A percentile compares a stretch with the other conserved stretches of the same genome.
phyloP scores from a whole-genome alignment of 2,888 invertebrate species.

The Andrena haemorrhoa region DNA sequence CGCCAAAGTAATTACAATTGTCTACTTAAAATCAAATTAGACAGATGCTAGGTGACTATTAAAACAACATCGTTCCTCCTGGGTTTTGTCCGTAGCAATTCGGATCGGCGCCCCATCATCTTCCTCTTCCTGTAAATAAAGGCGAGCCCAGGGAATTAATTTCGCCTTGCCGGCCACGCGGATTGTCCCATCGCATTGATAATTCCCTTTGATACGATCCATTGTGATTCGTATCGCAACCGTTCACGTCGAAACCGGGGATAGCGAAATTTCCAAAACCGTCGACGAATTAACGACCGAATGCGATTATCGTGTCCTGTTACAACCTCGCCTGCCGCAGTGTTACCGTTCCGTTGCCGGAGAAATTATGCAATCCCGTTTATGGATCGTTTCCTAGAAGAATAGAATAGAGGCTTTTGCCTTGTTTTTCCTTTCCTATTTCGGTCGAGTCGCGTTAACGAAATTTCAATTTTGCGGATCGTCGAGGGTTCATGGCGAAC shows the following conservation, averaged over 20 bases:
- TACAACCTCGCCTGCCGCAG: conserved; percentile 18
- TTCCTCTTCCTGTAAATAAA: conserved; percentile 37
- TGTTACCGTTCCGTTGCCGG: neutral
- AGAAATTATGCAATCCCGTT: neutral
- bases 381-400: neutral
- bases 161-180: conserved; percentile 25
- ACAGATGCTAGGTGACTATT: neutral
- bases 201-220: conserved; percentile 46
- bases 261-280: conserved; percentile 37
- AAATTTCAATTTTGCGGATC: conserved; percentile 30
- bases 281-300: conserved; percentile 42
- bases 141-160: conserved; percentile 37
- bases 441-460: neutral
- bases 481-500: conserved; percentile 11
- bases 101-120: conserved; percentile 3
- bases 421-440: neutral
- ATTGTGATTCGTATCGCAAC: conserved; percentile 49
- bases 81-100: neutral
- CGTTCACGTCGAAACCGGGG: conserved; percentile 34
- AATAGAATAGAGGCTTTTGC: neutral
- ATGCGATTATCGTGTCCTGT: conserved; percentile 44
- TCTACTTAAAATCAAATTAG: neutral
- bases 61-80: neutral
- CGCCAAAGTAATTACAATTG: neutral
- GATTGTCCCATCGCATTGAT: conserved; percentile 32